phyloP scores from a whole-genome alignment of 2,113 vertebrate genomes.

The Tetraodon nigroviridis region DNA sequence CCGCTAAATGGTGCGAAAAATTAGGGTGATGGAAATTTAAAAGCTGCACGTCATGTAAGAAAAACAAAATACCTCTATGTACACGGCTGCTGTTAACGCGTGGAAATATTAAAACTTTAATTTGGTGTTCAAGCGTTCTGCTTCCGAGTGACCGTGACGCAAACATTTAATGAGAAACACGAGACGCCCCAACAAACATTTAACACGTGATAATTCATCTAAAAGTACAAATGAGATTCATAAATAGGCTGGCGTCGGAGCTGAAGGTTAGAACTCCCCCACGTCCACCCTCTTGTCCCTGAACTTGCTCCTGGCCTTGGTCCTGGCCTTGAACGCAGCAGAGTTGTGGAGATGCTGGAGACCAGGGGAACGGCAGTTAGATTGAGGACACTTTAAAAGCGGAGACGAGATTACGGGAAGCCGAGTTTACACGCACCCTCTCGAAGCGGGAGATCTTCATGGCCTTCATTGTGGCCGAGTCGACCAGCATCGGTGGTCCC shows the following conservation, averaged over 20 bases:
- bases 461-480: conserved; percentile 87
- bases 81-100: conserved; percentile 38
- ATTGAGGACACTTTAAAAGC: background rate
- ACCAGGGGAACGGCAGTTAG: background rate
- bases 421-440: conserved; percentile 73
- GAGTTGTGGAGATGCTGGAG: conserved; percentile 93
- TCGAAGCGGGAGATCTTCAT: conserved; percentile 96
- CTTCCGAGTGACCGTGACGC: background rate
- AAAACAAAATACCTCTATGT: conserved; percentile 40
- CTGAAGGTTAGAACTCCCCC: conserved; percentile 82
- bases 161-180: background rate
- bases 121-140: conserved; percentile 2
- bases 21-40: conserved; percentile 4
- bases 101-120: conserved; percentile 22
- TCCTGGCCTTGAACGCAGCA: conserved; percentile 95
- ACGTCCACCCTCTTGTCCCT: conserved; percentile 96
- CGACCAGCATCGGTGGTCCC: conserved; percentile 89
- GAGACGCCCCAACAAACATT: background rate
- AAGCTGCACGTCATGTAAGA: background rate
- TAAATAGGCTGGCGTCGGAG: too few relatives aligned
- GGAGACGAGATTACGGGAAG: background rate
- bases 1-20: background rate
- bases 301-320: conserved; percentile 95
- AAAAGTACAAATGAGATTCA: background rate
- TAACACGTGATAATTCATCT: background rate